Percentiles rank a stretch among this genome's conserved stretches.
Evolutionary conservation across 2,113 vertebrate species (phyloP).

Genomic region (Picathartes gymnocephalus): DNA sequence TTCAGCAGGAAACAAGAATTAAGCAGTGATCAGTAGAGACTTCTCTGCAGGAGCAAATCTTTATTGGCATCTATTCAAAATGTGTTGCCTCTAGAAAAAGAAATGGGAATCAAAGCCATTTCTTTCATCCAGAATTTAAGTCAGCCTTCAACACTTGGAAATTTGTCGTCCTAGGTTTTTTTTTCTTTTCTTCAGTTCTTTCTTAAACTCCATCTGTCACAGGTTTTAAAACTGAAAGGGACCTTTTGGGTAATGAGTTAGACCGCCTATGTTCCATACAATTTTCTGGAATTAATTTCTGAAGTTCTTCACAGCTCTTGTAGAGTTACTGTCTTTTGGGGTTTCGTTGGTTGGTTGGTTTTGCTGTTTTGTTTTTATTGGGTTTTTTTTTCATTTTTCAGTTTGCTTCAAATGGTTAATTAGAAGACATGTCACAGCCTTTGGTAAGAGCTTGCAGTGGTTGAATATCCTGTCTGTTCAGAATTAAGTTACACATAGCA

Average conservation of each 20-base stretch:
- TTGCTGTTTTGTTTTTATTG: background rate
- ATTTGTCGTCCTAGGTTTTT: background rate
- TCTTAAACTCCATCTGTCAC: background rate
- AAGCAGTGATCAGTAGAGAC: constrained; percentile 2
- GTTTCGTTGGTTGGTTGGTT: rapidly evolving
- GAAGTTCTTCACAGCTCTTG: background rate
- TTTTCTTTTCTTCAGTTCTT: background rate
- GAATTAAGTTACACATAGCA: background rate
- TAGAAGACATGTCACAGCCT: background rate
- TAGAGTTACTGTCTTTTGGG: background rate
- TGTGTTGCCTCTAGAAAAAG: background rate
- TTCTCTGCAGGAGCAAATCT: constrained; percentile 20
- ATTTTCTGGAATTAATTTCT: background rate
- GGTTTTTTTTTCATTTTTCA: background rate
- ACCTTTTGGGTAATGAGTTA: background rate
- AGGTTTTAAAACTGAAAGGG: background rate
- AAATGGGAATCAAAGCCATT: background rate
- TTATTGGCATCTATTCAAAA: constrained; percentile 17
- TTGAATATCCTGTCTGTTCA: background rate
- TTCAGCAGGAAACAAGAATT: constrained; percentile 14
- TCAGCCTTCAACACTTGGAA: background rate
- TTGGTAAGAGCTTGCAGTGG: background rate
- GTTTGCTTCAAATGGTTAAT: background rate
- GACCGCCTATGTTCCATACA: background rate
- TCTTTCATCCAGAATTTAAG: background rate